phyloP scores from a whole-genome alignment of 2,113 vertebrate species.

The Podarcis muralis region DNA sequence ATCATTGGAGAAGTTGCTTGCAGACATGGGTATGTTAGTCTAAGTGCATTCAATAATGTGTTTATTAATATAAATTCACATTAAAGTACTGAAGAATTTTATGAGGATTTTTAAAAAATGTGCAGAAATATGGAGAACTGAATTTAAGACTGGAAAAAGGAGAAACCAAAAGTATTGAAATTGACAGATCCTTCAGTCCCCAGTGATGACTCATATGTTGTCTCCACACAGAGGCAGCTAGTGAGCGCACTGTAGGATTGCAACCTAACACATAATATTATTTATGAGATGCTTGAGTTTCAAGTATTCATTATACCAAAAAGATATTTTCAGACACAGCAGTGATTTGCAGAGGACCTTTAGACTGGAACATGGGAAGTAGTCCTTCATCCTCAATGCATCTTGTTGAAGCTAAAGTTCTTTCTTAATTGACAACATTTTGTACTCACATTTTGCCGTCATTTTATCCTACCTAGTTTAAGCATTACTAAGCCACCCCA shows the following conservation, averaged over 20 bases:
- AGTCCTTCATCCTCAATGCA: background rate
- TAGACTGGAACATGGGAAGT: background rate
- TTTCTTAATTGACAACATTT: background rate
- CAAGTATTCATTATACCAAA: background rate
- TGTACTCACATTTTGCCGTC: background rate
- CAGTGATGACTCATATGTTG: too few species aligned
- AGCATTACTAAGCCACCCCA: fast-evolving
- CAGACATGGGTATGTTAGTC: too few species aligned
- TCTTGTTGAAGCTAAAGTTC: background rate
- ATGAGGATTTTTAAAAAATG: too few species aligned
- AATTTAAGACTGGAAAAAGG: too few species aligned
- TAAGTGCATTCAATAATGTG: too few species aligned
- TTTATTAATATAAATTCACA: too few species aligned
- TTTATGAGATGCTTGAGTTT: background rate
- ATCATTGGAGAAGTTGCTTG: too few species aligned
- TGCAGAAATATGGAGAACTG: too few species aligned
- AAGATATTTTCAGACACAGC: background rate
- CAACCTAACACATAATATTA: background rate
- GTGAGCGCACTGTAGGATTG: background rate
- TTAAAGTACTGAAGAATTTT: too few species aligned
- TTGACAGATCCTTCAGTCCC: too few species aligned
- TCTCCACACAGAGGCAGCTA: background rate
- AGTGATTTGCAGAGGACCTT: background rate
- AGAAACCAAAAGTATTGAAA: too few species aligned
- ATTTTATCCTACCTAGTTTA: background rate